Percentiles rank a stretch among this genome's conserved stretches.
These are phyloP conservation scores for Forbesichthys papilliferus DNA, from an alignment of 2,113 vertebrate species.

Conservation along the genomic window DNA sequence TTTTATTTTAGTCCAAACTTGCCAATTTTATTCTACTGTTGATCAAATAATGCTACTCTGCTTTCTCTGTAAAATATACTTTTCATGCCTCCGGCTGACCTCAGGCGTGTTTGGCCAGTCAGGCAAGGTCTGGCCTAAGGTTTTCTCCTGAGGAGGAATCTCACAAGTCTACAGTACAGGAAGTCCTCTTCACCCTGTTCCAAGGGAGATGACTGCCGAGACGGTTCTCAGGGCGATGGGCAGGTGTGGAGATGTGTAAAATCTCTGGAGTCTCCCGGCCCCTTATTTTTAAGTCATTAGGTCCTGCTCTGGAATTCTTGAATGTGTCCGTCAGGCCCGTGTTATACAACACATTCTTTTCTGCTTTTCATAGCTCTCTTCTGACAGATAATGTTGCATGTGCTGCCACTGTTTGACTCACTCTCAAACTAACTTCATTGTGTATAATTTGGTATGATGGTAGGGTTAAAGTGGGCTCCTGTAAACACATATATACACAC, in stretches of 20 bases:
- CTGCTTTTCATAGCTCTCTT: constrained; percentile 55
- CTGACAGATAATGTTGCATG: constrained; percentile 26
- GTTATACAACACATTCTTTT: constrained; percentile 72
- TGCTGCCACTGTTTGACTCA: not conserved
- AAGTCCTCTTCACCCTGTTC: constrained; percentile 51
- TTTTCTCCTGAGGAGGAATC: constrained; percentile 61
- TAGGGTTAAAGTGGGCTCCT: too few relatives aligned
- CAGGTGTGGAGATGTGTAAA: constrained; percentile 66
- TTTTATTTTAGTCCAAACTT: not conserved
- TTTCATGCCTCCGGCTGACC: not conserved
- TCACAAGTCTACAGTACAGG: constrained; percentile 60
- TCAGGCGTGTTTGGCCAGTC: constrained; percentile 15
- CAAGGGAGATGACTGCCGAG: constrained; percentile 48
- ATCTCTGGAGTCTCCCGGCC: constrained; percentile 66
- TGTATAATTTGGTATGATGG: too few relatives aligned
- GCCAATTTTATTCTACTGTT: constrained; percentile 1
- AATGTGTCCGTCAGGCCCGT: constrained; percentile 44
- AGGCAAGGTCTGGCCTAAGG: constrained; percentile 53
- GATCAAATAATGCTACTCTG: not conserved
- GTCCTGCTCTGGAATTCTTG: constrained; percentile 67
- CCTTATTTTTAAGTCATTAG: constrained; percentile 81
- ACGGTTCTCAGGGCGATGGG: constrained; percentile 55
- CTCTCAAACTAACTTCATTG: not conserved
- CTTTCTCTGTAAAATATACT: too few relatives aligned
- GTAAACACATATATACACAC: not conserved